Conservation (phyloP, 2,888 invertebrate genomes). For the Pammene aurita region DNA sequence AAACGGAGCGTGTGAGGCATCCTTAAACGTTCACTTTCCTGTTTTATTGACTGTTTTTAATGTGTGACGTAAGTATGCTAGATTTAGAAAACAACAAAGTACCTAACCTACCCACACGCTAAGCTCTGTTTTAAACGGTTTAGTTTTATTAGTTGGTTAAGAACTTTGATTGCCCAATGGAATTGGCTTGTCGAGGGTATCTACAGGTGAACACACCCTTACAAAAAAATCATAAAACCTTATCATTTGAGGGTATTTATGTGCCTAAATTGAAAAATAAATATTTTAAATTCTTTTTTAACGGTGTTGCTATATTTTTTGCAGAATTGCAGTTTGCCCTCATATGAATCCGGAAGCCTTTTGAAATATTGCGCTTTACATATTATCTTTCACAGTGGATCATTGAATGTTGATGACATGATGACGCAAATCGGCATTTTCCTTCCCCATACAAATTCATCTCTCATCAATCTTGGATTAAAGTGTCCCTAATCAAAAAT, state of each 20-base stretch:
- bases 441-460: background rate
- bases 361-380: too few species aligned
- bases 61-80: constrained; percentile 15
- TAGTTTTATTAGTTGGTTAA: too few species aligned
- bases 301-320: too few species aligned
- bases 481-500: background rate
- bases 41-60: constrained; percentile 15
- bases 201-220: too few species aligned
- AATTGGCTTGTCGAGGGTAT: too few species aligned
- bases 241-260: too few species aligned
- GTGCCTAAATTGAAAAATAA: background rate
- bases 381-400: background rate
- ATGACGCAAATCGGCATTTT: constrained; percentile 18
- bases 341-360: too few species aligned
- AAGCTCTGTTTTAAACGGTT: too few species aligned
- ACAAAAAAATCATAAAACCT: too few species aligned
- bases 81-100: constrained; percentile 7
- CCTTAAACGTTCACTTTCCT: constrained; percentile 25
- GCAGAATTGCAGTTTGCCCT: too few species aligned
- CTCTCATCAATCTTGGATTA: constrained; percentile 22
- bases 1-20: constrained; percentile 23
- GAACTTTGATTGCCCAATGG: too few species aligned
- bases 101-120: too few species aligned
- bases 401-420: constrained; percentile 2
- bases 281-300: background rate